Evolutionary conservation across 2,888 invertebrate species (phyloP), one percentile per base, ranked within the genome.

Genomic region (Drosophila anomalata): DNA sequence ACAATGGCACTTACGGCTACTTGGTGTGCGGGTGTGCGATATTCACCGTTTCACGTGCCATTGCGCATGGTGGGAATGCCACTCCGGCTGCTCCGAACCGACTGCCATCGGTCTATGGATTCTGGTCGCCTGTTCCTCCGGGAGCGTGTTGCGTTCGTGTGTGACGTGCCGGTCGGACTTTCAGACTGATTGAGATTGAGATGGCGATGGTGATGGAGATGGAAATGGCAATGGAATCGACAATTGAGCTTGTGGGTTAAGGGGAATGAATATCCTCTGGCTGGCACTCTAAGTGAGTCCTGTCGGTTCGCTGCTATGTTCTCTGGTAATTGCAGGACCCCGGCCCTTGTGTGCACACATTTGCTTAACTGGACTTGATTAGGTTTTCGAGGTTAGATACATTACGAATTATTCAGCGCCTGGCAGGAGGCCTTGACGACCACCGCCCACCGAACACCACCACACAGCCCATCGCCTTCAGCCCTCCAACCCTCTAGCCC

Each of bases 81-180:
- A 29, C 36, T 14, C 14, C 14, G 14, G 17, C 17, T 17, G 31
- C 17, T 14, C 29, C 52, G 31, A 44, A 20, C 66, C 36, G 42
- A 20, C 42, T 3, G 14, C 7, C 9, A 67, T 33, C 12, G 29
- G 8, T 17, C 53, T 22, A 6, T 8, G 44, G n/a, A 26, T 77
- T 67, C 87, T 89, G 90, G 26, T 68, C 87, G 90, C 89, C 90
- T 90, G 82, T 60, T 90, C 78, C 51, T 51, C 67, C 78, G 77
- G 88, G 90, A 88, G 89, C 90, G 90, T 78, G 67, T 87, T 88
- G 85, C 79, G 89, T 90, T 90, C 87, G 89, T 90, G 90, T 90
- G 90, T 89, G 90, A 90, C 90, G 90, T 89, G 88, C 82, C 76
- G 89, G 89, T 79, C 78, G 53, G 56, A 52, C 68, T 65, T 53